A percentile compares a stretch with the other conserved stretches of the same genome.
These are phyloP conservation scores for Pelecanus crispus DNA, from an alignment of 2,113 vertebrate species.

Conservation along the genomic window DNA sequence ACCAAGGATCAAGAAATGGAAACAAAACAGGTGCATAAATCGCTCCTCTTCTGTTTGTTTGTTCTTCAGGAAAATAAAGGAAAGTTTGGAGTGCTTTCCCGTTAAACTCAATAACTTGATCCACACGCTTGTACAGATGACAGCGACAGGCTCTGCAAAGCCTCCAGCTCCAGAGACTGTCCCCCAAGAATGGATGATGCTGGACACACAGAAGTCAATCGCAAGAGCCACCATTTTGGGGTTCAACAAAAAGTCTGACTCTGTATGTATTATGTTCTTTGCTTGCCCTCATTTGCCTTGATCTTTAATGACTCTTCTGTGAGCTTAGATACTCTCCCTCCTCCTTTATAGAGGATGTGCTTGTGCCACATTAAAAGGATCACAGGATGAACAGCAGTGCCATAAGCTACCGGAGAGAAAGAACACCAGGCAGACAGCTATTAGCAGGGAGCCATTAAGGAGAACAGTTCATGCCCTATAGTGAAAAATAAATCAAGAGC, in stretches of 20 bases:
- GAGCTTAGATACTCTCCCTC: not conserved
- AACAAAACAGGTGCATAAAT: not conserved
- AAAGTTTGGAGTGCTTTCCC: conserved; percentile 85
- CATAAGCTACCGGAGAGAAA: conserved; percentile 21
- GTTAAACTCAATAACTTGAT: conserved; percentile 89
- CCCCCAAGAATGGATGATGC: conserved; percentile 15
- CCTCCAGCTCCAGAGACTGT: not conserved
- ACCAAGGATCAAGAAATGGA: not conserved
- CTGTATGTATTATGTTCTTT: not conserved
- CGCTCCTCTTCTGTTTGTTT: not conserved
- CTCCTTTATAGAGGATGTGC: not conserved
- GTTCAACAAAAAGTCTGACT: conserved; percentile 20
- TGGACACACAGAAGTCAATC: not conserved
- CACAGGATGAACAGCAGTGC: conserved; percentile 22
- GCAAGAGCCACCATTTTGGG: conserved; percentile 37
- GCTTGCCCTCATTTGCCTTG: not conserved
- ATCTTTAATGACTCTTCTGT: not conserved
- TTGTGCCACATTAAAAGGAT: not conserved
- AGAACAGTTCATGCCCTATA: conserved; percentile 35
- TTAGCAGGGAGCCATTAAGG: conserved; percentile 53
- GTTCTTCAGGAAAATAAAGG: conserved; percentile 84
- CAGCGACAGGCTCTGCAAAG: conserved; percentile 22
- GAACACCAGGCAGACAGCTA: conserved; percentile 49
- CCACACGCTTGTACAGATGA: conserved; percentile 78
- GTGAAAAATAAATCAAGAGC: conserved; percentile 63